Evolutionary conservation across 2,797 vertebrate genomes (phyloP), one percentile per base, ranked within the genome.

Genomic region (Pantherophis vulpinus): DNA sequence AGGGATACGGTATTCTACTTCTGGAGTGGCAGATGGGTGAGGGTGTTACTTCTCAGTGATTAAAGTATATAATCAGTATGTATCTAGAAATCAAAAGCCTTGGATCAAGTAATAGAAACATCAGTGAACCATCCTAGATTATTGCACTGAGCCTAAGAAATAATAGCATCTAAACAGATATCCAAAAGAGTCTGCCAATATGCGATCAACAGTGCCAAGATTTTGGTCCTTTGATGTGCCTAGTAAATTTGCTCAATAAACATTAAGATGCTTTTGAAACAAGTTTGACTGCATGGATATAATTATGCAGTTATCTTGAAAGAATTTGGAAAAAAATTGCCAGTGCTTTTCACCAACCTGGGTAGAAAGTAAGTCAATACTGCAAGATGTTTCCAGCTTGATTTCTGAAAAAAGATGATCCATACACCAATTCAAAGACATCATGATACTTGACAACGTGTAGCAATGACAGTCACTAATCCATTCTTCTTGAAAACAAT

Each of bases 1-100:
- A 51, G 47, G 32, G 18, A 42, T 23, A 79, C 9, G 37, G 20
- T 42, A 47, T 42, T 42, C 37, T 79, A 42, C 37, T 47, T 79
- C 18, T 0, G 1, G 37, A 47, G 9, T 79, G 37, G 9, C 20
- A 23, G 3, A 0, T 18, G 18, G 32, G 32, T 3, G 16, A 20
- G 32, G 16, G 18, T 23, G 14, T 79, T 79, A 79, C 18, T 42
- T 23, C 18, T 79, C 37, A 42, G 20, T 47, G 37, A 23, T 83
- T 23, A 83, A 83, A 83, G 74, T 42, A 83, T 42, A 9, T 12
- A 83, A 83, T 83, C 37, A 83, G 1, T 83, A 47, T 47, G 37
- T 47, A 83, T 11, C 2, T 13, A 14, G 54, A 54, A 51, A 87
- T 42, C 23, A 5, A 29, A 23, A 66, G 56, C 4, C 60, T 89